phyloP scores from a whole-genome alignment of 2,113 vertebrate genomes.

The Scortum barcoo region DNA sequence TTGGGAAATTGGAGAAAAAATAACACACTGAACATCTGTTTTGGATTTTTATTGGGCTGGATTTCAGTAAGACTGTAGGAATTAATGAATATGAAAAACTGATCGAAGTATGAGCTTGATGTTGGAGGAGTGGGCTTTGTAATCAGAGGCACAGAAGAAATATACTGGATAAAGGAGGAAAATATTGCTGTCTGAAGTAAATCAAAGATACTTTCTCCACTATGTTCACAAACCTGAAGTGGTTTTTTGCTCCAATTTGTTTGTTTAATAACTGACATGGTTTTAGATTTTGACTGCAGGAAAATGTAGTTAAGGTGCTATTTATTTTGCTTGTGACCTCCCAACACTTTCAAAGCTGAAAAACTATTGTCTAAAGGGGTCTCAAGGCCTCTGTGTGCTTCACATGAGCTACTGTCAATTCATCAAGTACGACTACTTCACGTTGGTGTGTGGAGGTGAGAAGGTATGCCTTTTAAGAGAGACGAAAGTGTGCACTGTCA shows the following conservation, averaged over 20 bases:
- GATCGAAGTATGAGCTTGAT: background rate
- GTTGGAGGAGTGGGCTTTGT: background rate
- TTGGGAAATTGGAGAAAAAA: conserved; percentile 11
- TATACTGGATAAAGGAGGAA: background rate
- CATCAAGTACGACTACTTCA: background rate
- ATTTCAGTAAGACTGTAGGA: background rate
- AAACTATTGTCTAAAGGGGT: too few species aligned
- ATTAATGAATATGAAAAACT: background rate
- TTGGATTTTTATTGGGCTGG: background rate
- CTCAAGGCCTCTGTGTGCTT: background rate
- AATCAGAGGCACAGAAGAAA: background rate
- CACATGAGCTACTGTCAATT: background rate
- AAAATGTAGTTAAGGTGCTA: too few species aligned
- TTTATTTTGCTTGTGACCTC: too few species aligned
- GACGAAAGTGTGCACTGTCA: too few species aligned
- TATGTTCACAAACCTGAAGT: background rate
- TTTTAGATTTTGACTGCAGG: background rate
- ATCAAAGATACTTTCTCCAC: background rate
- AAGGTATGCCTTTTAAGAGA: too few species aligned
- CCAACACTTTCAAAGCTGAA: too few species aligned
- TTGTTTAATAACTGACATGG: too few species aligned
- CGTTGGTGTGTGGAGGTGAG: background rate
- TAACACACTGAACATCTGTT: background rate
- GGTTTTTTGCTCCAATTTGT: background rate
- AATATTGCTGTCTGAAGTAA: background rate